phyloP scores from a whole-genome alignment of 1,140 invertebrate genomes.

The Microplitis demolitor region DNA sequence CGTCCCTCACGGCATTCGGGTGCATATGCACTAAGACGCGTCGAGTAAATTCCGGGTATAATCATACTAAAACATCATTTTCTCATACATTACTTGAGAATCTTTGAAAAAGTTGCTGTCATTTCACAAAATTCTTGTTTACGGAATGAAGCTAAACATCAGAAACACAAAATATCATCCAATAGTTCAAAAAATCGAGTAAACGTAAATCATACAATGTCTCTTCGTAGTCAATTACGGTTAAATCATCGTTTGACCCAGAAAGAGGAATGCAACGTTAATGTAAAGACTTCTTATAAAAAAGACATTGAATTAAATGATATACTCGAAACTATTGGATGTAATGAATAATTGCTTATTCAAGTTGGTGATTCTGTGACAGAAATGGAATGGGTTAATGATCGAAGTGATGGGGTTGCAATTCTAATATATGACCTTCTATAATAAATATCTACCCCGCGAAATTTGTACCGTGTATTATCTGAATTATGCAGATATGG shows the following conservation, averaged over 20 bases:
- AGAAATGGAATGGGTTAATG: neutral
- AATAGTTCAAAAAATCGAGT: neutral
- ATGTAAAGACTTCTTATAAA: neutral
- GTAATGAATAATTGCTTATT: neutral
- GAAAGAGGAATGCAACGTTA: neutral
- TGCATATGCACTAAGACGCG: no score
- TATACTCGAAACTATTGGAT: neutral
- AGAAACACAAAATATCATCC: constrained; percentile 18
- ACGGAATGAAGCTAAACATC: constrained; percentile 22
- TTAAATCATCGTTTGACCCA: neutral
- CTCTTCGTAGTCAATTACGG: neutral
- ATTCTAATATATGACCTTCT: no score
- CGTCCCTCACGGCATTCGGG: no score
- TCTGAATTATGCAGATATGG: no score
- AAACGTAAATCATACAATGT: neutral
- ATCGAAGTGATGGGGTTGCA: neutral
- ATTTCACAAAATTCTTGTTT: constrained; percentile 22
- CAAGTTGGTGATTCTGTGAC: neutral
- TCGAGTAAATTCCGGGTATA: no score
- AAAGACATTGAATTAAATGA: neutral
- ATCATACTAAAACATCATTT: no score
- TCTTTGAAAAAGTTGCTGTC: constrained; percentile 9
- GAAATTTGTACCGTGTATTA: no score
- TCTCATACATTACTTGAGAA: constrained; percentile 24
- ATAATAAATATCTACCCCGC: no score